Conservation (phyloP, 2,888 invertebrate species). For the Bimastos eiseni region DNA sequence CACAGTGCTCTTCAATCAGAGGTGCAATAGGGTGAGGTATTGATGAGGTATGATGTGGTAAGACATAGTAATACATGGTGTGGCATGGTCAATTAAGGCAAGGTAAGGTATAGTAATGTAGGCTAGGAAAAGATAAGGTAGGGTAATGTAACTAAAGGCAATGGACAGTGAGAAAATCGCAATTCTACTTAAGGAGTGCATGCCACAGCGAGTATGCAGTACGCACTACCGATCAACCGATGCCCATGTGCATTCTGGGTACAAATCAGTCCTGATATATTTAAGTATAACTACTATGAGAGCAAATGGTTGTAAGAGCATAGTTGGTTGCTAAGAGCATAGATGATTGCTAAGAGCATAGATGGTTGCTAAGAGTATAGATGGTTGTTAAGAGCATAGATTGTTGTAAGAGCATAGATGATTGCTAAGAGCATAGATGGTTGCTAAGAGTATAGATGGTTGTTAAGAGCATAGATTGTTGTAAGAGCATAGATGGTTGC, state of each 20-base stretch:
- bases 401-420: no score
- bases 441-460: constrained; percentile 9
- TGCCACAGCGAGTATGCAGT: background rate
- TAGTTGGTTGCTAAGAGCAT: no score
- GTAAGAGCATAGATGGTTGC: no score
- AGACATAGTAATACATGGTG: background rate
- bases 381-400: no score
- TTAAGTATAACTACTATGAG: background rate
- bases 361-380: constrained; percentile 16
- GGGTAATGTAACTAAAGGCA: background rate
- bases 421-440: background rate
- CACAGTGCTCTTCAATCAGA: no score
- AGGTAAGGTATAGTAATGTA: background rate
- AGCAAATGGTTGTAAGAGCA: no score
- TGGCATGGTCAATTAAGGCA: background rate
- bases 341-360: background rate
- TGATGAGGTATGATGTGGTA: background rate
- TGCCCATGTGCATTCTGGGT: background rate
- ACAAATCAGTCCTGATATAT: background rate
- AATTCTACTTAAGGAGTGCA: background rate
- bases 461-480: no score
- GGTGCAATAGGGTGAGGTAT: background rate
- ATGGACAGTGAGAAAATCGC: background rate
- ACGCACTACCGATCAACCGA: background rate
- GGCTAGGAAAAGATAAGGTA: background rate